These are phyloP conservation scores for Epinephelus awoara DNA, from an alignment of 2,797 vertebrate species.

Conservation along the genomic window DNA sequence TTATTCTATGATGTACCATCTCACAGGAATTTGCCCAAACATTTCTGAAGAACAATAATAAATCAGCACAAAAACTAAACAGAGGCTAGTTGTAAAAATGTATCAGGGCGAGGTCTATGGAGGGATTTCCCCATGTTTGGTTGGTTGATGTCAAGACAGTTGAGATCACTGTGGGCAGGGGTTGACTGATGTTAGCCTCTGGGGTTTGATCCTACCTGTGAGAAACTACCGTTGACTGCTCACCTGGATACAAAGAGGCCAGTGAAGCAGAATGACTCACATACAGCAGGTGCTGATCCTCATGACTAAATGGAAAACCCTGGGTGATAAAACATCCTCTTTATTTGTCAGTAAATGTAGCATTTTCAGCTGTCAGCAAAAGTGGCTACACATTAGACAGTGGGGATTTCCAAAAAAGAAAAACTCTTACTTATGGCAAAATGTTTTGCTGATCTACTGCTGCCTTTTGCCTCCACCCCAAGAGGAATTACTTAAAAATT, in stretches of 20 bases:
- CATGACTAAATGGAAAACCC: constrained; percentile 18
- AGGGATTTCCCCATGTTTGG: constrained; percentile 10
- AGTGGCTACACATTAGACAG: not conserved
- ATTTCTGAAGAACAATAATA: too few species aligned
- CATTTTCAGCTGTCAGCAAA: constrained; percentile 18
- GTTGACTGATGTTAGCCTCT: constrained; percentile 34
- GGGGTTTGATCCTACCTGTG: constrained; percentile 30
- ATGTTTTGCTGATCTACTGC: not conserved
- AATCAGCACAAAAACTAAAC: too few species aligned
- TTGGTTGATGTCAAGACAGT: not conserved
- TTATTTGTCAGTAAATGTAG: not conserved
- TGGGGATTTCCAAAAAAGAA: constrained; percentile 13
- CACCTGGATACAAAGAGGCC: constrained; percentile 43
- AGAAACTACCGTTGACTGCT: constrained; percentile 12
- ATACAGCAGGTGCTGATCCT: constrained; percentile 36
- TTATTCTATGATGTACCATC: too few species aligned
- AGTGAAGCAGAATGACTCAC: constrained; percentile 36
- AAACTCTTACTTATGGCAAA: not conserved
- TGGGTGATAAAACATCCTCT: not conserved
- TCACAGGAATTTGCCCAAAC: too few species aligned
- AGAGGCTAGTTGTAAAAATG: not conserved
- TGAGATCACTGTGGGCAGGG: constrained; percentile 8
- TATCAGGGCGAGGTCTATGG: not conserved
- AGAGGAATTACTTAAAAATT: not conserved
- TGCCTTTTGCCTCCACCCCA: not conserved